Base-by-base conservation (phyloP, 2,113 vertebrate genomes). In the Saguinus midas region DNA sequence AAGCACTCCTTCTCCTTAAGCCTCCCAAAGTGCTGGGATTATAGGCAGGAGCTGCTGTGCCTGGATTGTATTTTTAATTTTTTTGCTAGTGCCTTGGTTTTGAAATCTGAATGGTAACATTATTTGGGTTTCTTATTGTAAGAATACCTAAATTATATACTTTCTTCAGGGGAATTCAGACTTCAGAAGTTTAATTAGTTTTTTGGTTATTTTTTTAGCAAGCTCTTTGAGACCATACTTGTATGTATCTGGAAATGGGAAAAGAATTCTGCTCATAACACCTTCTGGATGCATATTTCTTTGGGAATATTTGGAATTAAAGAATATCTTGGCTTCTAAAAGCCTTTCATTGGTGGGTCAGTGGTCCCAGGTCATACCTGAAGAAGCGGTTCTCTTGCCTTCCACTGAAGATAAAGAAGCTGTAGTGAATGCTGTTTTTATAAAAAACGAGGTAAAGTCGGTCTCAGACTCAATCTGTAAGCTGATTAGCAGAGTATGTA, bases 351-450 rank as follows among this genome's bases (percentile, higher is more conserved):
- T 99, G 20, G 94, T 95, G 68, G 99, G 99, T 21, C 98, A 43
- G 16, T 99, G 99, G 99, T 98, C 98, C 0, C 99, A 99, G 73
- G 98, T 99, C 96, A 87, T 97, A 20, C 98, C 98, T 32, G 98
- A 98, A 57, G 98, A 99, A 43, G 98, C 98, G n/a, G 68, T 98
- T 18, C 37, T 73, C 61, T 96, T 99, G 76, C 99, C 99, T 73
- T 99, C 99, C 45, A 9, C 68, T 37, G 97, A 98, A 96, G 99
- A 99, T 97, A 99, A 99, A 98, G 99, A 99, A 98, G 98, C 99
- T 40, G 98, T 98, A 40, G 97, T 99, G 5, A 98, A 99, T 96
- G 98, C 98, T 58, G 79, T 98, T 85, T 99, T 99, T 95, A 82
- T 99, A 91, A 98, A 98, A 97, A 99, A 98, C 91, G 99, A 99